Evolutionary conservation across 2,888 invertebrate species (phyloP).

Genomic region (Lasioglossum zephyrum): DNA sequence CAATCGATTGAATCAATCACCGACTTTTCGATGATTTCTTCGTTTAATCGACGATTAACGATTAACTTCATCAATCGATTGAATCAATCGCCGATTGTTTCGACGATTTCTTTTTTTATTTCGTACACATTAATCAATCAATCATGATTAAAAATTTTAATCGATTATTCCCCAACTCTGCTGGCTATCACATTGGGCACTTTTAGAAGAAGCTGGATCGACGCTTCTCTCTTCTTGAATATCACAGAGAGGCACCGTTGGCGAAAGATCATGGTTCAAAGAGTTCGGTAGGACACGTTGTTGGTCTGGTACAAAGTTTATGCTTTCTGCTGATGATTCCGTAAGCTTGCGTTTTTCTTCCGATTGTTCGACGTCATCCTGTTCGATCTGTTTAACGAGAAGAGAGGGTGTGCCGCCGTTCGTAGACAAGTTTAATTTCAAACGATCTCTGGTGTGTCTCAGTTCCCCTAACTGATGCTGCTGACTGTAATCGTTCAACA

Average conservation of each 20-base stretch:
- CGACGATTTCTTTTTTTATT: too few relatives aligned
- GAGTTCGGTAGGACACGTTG: slow-evolving; percentile 57
- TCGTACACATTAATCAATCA: too few relatives aligned
- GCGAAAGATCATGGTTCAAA: slow-evolving; percentile 59
- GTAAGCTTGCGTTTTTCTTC: slow-evolving; percentile 57
- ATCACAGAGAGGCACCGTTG: slow-evolving; percentile 70
- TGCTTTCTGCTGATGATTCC: slow-evolving; percentile 32
- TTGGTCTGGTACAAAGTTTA: slow-evolving; percentile 56
- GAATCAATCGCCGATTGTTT: too few relatives aligned
- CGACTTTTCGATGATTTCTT: too few relatives aligned
- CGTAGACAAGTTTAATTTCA: slow-evolving; percentile 88
- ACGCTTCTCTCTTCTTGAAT: slow-evolving; percentile 41
- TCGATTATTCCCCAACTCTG: too few relatives aligned
- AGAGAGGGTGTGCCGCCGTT: slow-evolving; percentile 55
- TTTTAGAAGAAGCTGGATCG: slow-evolving; percentile 49
- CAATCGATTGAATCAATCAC: too few relatives aligned
- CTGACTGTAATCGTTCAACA: slow-evolving; percentile 62
- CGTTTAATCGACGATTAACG: too few relatives aligned
- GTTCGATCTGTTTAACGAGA: slow-evolving; percentile 54
- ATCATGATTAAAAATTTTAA: too few relatives aligned
- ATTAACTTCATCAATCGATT: too few relatives aligned
- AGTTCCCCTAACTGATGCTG: slow-evolving; percentile 87
- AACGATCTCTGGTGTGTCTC: slow-evolving; percentile 89
- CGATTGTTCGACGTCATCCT: slow-evolving; percentile 51
- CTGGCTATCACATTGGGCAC: slow-evolving; percentile 60